Evolutionary conservation across 1,140 invertebrate species (phyloP).

Genomic region (Pinna nobilis): DNA sequence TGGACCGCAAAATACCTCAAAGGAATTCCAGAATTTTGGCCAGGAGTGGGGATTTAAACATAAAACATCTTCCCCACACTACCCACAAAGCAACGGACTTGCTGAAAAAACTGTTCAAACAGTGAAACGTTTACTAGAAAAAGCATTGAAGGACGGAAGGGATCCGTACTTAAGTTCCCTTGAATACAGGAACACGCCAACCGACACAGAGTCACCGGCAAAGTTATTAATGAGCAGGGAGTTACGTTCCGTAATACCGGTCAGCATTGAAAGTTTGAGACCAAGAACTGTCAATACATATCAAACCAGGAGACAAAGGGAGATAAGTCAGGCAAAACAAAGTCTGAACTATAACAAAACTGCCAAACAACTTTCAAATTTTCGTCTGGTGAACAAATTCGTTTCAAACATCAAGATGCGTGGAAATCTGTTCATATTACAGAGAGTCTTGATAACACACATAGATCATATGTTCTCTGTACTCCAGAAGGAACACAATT

Average conservation of each 20-base stretch:
- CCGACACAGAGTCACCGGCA: background rate
- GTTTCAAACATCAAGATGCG: too few relatives aligned
- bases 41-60: constrained; percentile 30
- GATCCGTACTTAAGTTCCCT: constrained; percentile 22
- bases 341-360: too few relatives aligned
- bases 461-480: too few relatives aligned
- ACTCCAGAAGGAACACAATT: too few relatives aligned
- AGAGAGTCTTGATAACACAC: too few relatives aligned
- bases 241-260: background rate
- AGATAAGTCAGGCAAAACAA: too few relatives aligned
- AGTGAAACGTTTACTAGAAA: constrained; percentile 12
- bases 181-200: constrained; percentile 27
- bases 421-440: too few relatives aligned
- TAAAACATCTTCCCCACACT: constrained; percentile 23
- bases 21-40: constrained; percentile 34
- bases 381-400: too few relatives aligned
- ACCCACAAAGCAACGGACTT: constrained; percentile 26
- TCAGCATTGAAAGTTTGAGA: background rate
- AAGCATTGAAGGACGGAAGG: background rate
- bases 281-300: background rate
- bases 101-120: constrained; percentile 32
- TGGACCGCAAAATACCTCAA: constrained; percentile 36
- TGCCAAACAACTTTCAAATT: too few relatives aligned
- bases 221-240: background rate
- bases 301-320: background rate